These are phyloP conservation scores for Eilema caniola DNA, from an alignment of 2,888 invertebrate species.

Conservation along the genomic window DNA sequence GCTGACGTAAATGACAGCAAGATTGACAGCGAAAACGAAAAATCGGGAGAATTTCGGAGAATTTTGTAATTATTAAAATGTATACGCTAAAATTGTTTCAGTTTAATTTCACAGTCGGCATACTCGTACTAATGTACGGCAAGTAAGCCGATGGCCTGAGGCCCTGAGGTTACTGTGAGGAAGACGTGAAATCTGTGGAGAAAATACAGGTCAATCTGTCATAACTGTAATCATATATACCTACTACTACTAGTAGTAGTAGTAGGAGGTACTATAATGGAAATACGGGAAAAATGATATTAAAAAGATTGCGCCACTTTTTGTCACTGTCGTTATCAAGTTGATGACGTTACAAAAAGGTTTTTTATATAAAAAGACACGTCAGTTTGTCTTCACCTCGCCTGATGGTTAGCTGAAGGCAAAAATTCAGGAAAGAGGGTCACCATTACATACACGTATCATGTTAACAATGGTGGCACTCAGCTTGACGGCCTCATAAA, in stretches of 20 bases:
- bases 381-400: too few relatives aligned
- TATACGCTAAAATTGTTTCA: conserved; percentile 5
- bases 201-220: neutral
- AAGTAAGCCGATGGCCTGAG: conserved; percentile 12
- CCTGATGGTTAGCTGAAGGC: too few relatives aligned
- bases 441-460: too few relatives aligned
- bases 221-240: neutral
- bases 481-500: too few relatives aligned
- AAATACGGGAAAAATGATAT: too few relatives aligned
- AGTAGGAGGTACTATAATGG: neutral
- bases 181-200: neutral
- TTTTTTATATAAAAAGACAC: too few relatives aligned
- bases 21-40: conserved; percentile 52
- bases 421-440: too few relatives aligned
- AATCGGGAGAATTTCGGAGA: conserved; percentile 26
- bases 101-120: neutral
- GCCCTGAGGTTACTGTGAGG: conserved; percentile 1
- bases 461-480: too few relatives aligned
- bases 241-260: neutral
- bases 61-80: conserved; percentile 8
- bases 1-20: conserved; percentile 38
- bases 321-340: neutral
- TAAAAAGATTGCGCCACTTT: too few relatives aligned
- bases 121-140: conserved; percentile 10
- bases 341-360: neutral